Evolutionary conservation across 2,888 invertebrate genomes (phyloP).

Genomic region (Myopa testacea): DNA sequence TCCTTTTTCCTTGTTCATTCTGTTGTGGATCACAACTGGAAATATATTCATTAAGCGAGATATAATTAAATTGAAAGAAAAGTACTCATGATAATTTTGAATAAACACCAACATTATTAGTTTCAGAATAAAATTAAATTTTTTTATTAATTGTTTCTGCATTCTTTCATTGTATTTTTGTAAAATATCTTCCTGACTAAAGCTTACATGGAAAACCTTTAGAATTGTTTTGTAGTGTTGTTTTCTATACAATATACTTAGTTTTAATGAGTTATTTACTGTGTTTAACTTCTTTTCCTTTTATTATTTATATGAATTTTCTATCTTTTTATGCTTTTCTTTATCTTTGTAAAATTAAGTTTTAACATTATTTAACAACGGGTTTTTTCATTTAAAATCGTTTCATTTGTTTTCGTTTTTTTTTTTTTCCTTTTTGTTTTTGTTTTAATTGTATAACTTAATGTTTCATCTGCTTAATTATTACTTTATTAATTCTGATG

Average conservation of each 20-base stretch:
- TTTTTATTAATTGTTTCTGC: slow-evolving; percentile 26
- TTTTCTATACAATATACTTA: slow-evolving; percentile 14
- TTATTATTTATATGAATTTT: slow-evolving; percentile 18
- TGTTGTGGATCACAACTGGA: too few species aligned
- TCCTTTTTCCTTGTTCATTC: too few species aligned
- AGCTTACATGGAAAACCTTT: slow-evolving; percentile 36
- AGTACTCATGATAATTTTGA: too few species aligned
- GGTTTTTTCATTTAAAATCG: slow-evolving; percentile 26
- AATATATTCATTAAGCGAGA: too few species aligned
- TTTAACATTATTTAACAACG: slow-evolving; percentile 27
- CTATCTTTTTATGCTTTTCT: slow-evolving; percentile 38
- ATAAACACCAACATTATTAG: background rate
- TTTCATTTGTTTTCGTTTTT: slow-evolving; percentile 12
- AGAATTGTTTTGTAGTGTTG: slow-evolving; percentile 14
- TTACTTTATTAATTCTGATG: background rate
- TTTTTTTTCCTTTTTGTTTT: slow-evolving; percentile 15
- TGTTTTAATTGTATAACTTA: background rate
- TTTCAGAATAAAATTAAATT: slow-evolving; percentile 12
- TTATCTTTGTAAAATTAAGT: slow-evolving; percentile 27
- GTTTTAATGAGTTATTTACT: slow-evolving; percentile 10
- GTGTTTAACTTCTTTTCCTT: background rate
- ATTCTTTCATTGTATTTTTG: slow-evolving; percentile 21
- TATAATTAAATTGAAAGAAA: too few species aligned
- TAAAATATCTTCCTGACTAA: slow-evolving; percentile 32
- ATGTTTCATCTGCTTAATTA: background rate